A percentile compares a stretch with the other conserved stretches of the same genome.
Conservation (phyloP, 1,140 invertebrate genomes). For the Psix sp. region DNA sequence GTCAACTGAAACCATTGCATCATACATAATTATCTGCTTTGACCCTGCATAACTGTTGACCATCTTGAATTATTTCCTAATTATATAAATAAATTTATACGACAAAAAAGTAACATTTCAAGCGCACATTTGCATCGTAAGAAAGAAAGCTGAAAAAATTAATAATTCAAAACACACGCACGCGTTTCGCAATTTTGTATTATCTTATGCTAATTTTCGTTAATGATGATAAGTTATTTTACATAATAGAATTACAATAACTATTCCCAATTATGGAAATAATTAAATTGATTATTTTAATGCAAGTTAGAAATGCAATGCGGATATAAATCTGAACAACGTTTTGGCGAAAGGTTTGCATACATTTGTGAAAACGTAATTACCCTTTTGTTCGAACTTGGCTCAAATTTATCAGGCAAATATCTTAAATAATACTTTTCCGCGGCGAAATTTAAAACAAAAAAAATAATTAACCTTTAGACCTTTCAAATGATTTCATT, state of each 20-base stretch:
- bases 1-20: neutral
- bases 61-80: no score
- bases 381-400: constrained; percentile 5
- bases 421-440: constrained; percentile 5
- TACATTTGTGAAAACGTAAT: constrained; percentile 7
- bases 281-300: neutral
- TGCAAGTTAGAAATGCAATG: neutral
- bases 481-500: constrained; percentile 9
- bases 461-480: constrained; percentile 22
- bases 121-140: no score
- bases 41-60: no score
- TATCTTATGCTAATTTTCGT: no score
- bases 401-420: constrained; percentile 8
- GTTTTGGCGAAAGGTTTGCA: constrained; percentile 9
- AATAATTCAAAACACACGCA: no score
- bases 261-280: neutral
- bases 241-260: no score
- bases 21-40: neutral
- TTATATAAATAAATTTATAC: no score
- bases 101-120: no score
- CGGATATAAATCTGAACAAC: neutral
- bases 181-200: no score
- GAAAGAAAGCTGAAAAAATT: no score
- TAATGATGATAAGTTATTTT: neutral
- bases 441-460: constrained; percentile 2